These are phyloP conservation scores for Pocota personata DNA, from an alignment of 2,888 invertebrate species.

Conservation along the genomic window DNA sequence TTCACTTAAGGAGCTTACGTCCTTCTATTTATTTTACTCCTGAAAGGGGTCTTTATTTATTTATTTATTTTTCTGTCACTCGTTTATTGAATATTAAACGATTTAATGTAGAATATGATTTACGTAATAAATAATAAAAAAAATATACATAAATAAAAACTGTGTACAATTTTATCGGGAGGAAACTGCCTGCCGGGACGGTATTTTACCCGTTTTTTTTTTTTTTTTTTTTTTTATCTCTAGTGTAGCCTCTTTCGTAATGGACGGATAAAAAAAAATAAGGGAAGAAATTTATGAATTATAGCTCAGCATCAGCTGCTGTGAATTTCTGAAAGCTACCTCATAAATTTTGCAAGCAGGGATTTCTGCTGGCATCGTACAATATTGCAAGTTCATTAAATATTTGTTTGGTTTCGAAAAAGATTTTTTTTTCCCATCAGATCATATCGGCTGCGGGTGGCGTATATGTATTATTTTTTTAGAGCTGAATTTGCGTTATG, in stretches of 20 bases:
- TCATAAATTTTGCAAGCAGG: constrained; percentile 54
- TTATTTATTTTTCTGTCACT: background rate
- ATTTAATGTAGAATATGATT: constrained; percentile 54
- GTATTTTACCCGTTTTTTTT: constrained; percentile 16
- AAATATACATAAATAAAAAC: constrained; percentile 1
- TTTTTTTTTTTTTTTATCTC: background rate
- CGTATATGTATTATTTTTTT: constrained; percentile 37
- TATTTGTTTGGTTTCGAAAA: constrained; percentile 50
- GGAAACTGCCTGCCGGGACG: constrained; percentile 57
- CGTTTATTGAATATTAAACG: constrained; percentile 53
- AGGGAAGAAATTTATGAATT: constrained; percentile 62
- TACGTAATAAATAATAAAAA: constrained; percentile 54
- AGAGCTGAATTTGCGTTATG: constrained; percentile 28
- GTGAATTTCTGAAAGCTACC: constrained; percentile 46
- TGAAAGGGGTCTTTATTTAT: background rate
- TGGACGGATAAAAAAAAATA: constrained; percentile 1
- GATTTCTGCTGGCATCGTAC: constrained; percentile 36
- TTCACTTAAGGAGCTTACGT: constrained; percentile 49
- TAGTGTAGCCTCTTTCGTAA: background rate
- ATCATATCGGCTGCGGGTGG: background rate
- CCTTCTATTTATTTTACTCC: background rate
- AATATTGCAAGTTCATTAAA: constrained; percentile 63
- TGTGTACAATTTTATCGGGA: constrained; percentile 62
- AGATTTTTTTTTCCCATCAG: background rate
- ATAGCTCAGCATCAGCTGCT: constrained; percentile 68